A percentile compares a stretch with the other conserved stretches of the same genome.
phyloP scores from a whole-genome alignment of 2,888 invertebrate species.

The Andrena dorsata region DNA sequence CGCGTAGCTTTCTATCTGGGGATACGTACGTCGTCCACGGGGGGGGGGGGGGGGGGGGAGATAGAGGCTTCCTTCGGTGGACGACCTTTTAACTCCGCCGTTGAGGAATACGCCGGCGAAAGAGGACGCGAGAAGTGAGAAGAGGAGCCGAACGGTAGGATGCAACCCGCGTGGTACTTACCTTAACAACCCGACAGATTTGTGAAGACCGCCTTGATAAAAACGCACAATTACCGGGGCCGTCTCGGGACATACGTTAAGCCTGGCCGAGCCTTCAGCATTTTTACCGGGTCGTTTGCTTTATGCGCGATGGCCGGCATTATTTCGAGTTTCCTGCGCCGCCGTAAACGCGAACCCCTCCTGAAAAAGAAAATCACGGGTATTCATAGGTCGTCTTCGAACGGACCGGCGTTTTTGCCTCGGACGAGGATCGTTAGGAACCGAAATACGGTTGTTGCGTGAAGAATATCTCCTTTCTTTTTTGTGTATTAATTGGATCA shows the following conservation, averaged over 20 bases:
- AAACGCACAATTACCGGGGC: constrained; percentile 71
- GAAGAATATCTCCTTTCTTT: background rate
- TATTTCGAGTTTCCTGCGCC: constrained; percentile 66
- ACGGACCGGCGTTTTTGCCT: constrained; percentile 30
- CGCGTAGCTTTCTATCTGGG: constrained; percentile 65
- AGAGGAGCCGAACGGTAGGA: constrained; percentile 47
- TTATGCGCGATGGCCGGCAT: constrained; percentile 58
- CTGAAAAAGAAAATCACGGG: constrained; percentile 48
- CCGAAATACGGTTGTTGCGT: background rate
- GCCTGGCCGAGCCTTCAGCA: constrained; percentile 27
- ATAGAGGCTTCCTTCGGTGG: constrained; percentile 31
- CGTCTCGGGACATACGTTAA: constrained; percentile 49
- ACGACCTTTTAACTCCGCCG: constrained; percentile 57
- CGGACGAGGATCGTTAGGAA: background rate
- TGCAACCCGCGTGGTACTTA: constrained; percentile 60
- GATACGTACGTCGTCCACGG: constrained; percentile 12
- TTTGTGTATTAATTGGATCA: too few species aligned
- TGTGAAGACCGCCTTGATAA: constrained; percentile 70
- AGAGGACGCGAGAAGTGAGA: constrained; percentile 36
- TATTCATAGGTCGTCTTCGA: constrained; percentile 39
- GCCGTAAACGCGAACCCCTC: constrained; percentile 39
- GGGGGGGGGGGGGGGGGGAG: background rate
- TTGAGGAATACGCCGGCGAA: constrained; percentile 47
- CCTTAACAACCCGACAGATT: constrained; percentile 71
- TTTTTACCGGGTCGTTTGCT: constrained; percentile 56